Evolutionary conservation across 2,888 invertebrate species (phyloP).

Genomic region (Osedax fenrisi): DNA sequence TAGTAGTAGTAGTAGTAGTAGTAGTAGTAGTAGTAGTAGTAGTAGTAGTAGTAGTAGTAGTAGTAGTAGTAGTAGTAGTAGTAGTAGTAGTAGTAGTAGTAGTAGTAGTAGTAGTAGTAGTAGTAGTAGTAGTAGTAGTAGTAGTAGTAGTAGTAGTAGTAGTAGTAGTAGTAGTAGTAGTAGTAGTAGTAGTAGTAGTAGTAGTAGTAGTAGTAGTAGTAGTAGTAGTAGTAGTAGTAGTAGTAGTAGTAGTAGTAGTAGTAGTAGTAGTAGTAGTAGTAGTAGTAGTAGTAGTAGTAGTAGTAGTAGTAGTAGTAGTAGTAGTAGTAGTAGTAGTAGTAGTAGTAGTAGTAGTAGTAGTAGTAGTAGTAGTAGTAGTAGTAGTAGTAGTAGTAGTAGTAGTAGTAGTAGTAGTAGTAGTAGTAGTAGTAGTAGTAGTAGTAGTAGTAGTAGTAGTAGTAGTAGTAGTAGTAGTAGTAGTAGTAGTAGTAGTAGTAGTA

Average conservation of each 20-base stretch:
- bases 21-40: conserved; percentile 8
- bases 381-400: not conserved
- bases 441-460: no score
- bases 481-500: conserved; percentile 4
- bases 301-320: not conserved
- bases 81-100: not conserved
- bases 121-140: not conserved
- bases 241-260: not conserved
- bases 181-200: not conserved
- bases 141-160: not conserved
- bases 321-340: not conserved
- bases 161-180: not conserved
- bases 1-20: conserved; percentile 1
- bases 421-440: not conserved
- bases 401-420: not conserved
- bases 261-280: not conserved
- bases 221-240: not conserved
- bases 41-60: not conserved
- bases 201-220: not conserved
- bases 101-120: not conserved
- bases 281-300: not conserved
- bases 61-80: not conserved
- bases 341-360: not conserved
- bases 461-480: conserved; percentile 17
- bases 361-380: not conserved